Conservation (phyloP, 1,140 invertebrate genomes). For the Sarcophaga peregrina region DNA sequence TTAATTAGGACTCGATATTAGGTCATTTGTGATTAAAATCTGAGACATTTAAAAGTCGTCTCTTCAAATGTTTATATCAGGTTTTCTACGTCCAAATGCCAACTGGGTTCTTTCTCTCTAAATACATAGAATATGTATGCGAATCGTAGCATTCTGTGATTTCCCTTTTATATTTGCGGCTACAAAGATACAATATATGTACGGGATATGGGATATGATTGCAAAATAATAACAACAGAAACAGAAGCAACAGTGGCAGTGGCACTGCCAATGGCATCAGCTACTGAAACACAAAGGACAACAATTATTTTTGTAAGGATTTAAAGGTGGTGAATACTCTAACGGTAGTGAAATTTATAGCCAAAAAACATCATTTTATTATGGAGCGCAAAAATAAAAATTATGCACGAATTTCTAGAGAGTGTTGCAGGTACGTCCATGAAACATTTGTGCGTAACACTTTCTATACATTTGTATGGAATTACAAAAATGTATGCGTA, state of each 20-base stretch:
- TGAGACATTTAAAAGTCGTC: no score
- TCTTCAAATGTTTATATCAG: no score
- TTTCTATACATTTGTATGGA: background rate
- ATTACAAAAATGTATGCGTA: background rate
- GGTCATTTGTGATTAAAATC: no score
- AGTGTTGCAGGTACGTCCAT: no score
- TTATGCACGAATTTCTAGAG: no score
- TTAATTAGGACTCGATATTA: no score
- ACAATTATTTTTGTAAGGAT: background rate
- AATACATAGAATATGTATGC: constrained; percentile 17
- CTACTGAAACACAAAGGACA: background rate
- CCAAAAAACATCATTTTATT: background rate
- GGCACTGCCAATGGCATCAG: background rate
- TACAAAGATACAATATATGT: constrained; percentile 28
- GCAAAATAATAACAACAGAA: background rate
- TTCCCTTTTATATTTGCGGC: constrained; percentile 48
- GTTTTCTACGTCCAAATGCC: no score
- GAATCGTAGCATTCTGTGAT: constrained; percentile 30
- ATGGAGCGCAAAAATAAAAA: background rate
- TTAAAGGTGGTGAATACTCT: background rate
- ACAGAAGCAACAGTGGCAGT: no score
- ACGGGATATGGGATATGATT: background rate
- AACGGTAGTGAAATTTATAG: background rate
- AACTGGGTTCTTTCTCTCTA: no score
- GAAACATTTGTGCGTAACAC: no score